Evolutionary conservation across 2,113 vertebrate genomes (phyloP), one percentile per base, ranked within the genome.

Genomic region (Sylvietta virens): DNA sequence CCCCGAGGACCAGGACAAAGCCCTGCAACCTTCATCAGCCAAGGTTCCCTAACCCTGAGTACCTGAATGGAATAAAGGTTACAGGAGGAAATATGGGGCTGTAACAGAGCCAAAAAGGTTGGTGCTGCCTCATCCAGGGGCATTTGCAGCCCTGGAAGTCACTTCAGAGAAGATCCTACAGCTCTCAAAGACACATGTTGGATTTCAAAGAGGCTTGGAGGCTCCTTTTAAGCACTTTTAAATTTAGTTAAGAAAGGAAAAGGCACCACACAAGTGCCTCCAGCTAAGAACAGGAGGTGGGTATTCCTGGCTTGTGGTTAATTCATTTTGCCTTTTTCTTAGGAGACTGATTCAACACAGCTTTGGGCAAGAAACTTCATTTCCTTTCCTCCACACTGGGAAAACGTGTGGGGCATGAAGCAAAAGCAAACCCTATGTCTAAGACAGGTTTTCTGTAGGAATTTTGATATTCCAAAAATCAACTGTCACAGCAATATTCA

Each of bases 281-380:
- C 81, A 96, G 94, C 95, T 94, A 90, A 73, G 94, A 94, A 79
- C 69, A 97, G 94, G 74, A 65, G 71, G 58, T 37, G 60, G 65
- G 73, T 60, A 69, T 42, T 90, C 78, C 14, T 40, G 60, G 19
- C n/a, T 61, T 85, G 73, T 74, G 92, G 81, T 87, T 87, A 90
- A 74, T 31, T 66, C 57, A 2, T 40, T 69, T 82, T 94, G 78
- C 76, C 54, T 94, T 70, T 53, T 66, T 72, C 86, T 81, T 23
- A 76, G 61, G 82, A 80, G 66, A 8, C 81, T 84, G 81, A 95
- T 50, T 77, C 93, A 94, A 50, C 87, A 81, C 35, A 79, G 87
- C 88, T 88, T 69, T 80, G 90, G 90, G 86, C 90, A 92, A 97
- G 92, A 78, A 81, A 76, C 53, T 95, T 94, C 13, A 50, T 51